Conservation (phyloP, 2,888 invertebrate species). For the Mesorhabditis sp. region DNA sequence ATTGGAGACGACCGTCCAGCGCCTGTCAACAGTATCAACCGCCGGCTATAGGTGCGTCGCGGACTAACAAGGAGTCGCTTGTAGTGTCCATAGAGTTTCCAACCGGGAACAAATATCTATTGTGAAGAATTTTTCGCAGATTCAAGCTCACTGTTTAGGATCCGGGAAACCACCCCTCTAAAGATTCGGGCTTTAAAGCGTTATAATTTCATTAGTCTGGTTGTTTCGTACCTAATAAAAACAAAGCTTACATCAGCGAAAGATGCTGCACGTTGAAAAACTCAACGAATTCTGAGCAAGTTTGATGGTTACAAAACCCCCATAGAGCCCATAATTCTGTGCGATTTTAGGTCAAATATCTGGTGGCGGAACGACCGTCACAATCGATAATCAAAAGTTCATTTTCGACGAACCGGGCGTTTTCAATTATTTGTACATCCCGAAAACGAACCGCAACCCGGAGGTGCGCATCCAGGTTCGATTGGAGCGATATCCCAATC, state of each 20-base stretch:
- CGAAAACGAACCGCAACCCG: conserved; percentile 42
- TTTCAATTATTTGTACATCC: conserved; percentile 51
- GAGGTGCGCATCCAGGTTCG: conserved; percentile 53
- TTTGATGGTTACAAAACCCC: too few species aligned
- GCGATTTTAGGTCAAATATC: conserved; percentile 72
- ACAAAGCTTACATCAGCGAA: too few species aligned
- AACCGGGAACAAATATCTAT: too few species aligned
- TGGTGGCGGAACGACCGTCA: conserved; percentile 86
- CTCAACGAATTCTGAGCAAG: too few species aligned
- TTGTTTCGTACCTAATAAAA: too few species aligned
- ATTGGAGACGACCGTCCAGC: conserved; percentile 81
- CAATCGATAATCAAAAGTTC: conserved; percentile 78
- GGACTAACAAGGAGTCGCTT: neutral
- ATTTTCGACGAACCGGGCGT: conserved; percentile 81
- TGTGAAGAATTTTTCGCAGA: too few species aligned
- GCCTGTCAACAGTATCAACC: conserved; percentile 76
- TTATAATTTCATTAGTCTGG: too few species aligned
- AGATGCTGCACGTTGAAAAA: too few species aligned
- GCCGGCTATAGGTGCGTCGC: conserved; percentile 40
- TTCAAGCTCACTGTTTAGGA: conserved; percentile 16
- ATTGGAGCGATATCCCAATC: conserved; percentile 55
- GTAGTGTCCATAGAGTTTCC: too few species aligned
- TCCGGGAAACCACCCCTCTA: neutral
- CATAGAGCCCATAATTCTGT: neutral
- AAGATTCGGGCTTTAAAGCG: neutral